Evolutionary conservation across 2,797 vertebrate genomes (phyloP).

Genomic region (Borostomias antarcticus): DNA sequence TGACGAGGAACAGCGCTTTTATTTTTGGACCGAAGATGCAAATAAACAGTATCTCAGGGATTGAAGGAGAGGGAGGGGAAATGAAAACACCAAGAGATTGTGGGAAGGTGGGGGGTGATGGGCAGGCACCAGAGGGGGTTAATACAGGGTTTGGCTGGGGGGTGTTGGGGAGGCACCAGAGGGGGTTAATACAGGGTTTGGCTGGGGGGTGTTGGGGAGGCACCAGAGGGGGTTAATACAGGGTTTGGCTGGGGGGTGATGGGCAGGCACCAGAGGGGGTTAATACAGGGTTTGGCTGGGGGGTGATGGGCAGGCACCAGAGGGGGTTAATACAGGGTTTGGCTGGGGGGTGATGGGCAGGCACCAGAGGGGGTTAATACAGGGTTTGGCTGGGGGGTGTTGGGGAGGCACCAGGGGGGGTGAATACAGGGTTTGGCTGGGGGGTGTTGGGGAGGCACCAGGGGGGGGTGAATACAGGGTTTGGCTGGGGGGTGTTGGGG

Average conservation of each 20-base stretch:
- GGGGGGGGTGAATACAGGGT: too few relatives aligned
- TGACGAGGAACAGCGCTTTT: constrained; percentile 64
- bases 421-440: constrained; percentile 80
- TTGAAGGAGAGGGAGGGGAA: constrained; percentile 63
- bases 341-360: too few relatives aligned
- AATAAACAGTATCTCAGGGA: constrained; percentile 75
- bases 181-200: constrained; percentile 81
- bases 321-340: constrained; percentile 81
- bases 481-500: too few relatives aligned
- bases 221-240: constrained; percentile 78
- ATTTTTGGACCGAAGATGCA: constrained; percentile 77
- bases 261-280: too few relatives aligned
- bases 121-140: constrained; percentile 72
- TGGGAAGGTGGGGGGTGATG: constrained; percentile 66
- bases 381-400: constrained; percentile 78
- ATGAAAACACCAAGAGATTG: constrained; percentile 66
- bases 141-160: constrained; percentile 79
- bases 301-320: too few relatives aligned
- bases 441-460: too few relatives aligned
- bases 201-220: too few relatives aligned
- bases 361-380: constrained; percentile 78
- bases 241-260: constrained; percentile 76
- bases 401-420: constrained; percentile 71
- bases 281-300: too few relatives aligned
- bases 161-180: constrained; percentile 63